A percentile compares a stretch with the other conserved stretches of the same genome.
Evolutionary conservation across 2,113 vertebrate species (phyloP).

Genomic region (Grammomys surdaster): DNA sequence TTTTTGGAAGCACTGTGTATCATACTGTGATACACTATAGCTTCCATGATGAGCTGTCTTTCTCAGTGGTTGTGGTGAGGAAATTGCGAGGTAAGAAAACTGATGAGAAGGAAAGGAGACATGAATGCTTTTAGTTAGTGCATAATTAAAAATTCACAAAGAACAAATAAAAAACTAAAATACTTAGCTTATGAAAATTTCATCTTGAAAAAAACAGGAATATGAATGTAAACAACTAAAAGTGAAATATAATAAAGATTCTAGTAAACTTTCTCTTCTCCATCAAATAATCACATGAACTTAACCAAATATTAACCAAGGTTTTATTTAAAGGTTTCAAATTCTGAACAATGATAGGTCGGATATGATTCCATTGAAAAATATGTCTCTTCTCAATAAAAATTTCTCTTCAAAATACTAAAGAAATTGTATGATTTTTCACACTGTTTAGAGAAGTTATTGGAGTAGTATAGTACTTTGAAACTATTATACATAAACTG

Average conservation of each 20-base stretch:
- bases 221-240: neutral
- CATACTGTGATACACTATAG: neutral
- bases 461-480: neutral
- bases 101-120: neutral
- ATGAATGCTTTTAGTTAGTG: neutral
- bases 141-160: neutral
- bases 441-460: too few species aligned
- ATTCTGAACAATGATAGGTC: neutral
- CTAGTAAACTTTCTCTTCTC: neutral
- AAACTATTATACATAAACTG: neutral
- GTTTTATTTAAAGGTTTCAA: neutral
- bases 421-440: neutral
- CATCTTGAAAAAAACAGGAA: neutral
- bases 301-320: neutral
- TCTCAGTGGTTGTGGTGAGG: neutral
- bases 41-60: neutral
- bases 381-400: neutral
- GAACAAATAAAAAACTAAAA: neutral
- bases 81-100: neutral
- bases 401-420: neutral
- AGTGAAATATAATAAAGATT: neutral
- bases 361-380: neutral
- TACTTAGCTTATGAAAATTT: neutral
- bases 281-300: neutral
- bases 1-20: neutral